A percentile compares a stretch with the other conserved stretches of the same genome.
Evolutionary conservation across 2,888 invertebrate genomes (phyloP).

Genomic region (Dryadula phaetusa): DNA sequence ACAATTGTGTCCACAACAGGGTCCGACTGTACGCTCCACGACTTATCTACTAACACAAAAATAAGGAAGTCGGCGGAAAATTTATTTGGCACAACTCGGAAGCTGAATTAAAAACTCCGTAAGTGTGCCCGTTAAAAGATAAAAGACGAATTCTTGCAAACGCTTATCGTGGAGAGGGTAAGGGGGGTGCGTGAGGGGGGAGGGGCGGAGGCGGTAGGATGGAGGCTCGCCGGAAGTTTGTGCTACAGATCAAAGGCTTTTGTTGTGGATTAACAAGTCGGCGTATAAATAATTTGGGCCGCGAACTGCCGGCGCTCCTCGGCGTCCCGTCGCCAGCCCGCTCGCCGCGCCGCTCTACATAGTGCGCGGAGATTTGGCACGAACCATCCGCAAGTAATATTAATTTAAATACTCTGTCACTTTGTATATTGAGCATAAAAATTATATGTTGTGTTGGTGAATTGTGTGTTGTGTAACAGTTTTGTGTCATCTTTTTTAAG

Average conservation of each 20-base stretch:
- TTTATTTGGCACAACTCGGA: conserved; percentile 41
- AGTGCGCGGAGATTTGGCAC: not conserved
- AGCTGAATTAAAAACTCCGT: conserved; percentile 49
- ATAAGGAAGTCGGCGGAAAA: conserved; percentile 28
- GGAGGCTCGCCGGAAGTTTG: conserved; percentile 54
- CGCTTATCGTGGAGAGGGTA: conserved; percentile 51
- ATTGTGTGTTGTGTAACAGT: not conserved
- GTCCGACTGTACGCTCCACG: conserved; percentile 1
- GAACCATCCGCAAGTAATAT: not conserved
- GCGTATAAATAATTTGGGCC: conserved; percentile 48
- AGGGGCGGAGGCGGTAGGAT: conserved; percentile 25
- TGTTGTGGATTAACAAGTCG: conserved; percentile 68
- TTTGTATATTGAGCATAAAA: conserved; percentile 7
- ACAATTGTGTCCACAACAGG: conserved; percentile 15
- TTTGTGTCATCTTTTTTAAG: not conserved
- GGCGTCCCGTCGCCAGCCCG: conserved; percentile 7
- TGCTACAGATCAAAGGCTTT: conserved; percentile 69
- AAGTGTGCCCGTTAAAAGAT: conserved; percentile 55
- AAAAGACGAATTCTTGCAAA: conserved; percentile 55
- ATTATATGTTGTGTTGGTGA: not conserved
- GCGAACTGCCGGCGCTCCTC: conserved; percentile 22
- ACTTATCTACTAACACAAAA: conserved; percentile 17
- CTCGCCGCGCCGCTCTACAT: not conserved
- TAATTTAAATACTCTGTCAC: conserved; percentile 25
- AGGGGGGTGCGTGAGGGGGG: not conserved